Base-by-base conservation (phyloP, 2,797 vertebrate species). In the Coregonus suidteri region DNA sequence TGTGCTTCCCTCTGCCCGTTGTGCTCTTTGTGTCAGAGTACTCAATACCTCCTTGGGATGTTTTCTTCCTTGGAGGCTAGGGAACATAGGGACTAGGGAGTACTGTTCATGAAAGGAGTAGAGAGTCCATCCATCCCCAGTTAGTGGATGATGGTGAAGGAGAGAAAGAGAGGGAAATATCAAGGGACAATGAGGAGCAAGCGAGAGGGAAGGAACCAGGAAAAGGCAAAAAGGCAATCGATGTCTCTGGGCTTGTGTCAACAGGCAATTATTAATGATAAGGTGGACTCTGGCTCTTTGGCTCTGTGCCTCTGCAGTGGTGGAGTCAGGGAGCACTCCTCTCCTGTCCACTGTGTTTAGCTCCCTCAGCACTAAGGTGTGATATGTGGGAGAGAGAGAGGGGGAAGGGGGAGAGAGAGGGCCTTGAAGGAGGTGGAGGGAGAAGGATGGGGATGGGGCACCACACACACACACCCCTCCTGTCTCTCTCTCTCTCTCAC, bases 221-320 rank as follows among this genome's bases (percentile, higher is more conserved):
- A 47, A 47, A 47, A 73, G 51, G 76, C 72, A 81, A 83, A 83
- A 83, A 86, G 84, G 79, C 87, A 83, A 89, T 91, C 73, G 52
- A 88, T 87, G 82, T 84, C 81, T 87, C 77, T 41, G 73, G 77
- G 81, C 83, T 87, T 88, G 81, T 88, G 88, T 91, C 88, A 89
- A 83, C 84, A 79, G 84, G 85, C 83, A 69, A 74, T 90, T 91
- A 88, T 91, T 92, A 93, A 93, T 90, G 91, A 91, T 90, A 87
- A 84, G 77, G 86, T 76, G 14, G 41, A 9, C 41, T 47, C 41
- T 47, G 41, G 41, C 7, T 47, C 41, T 47, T 47, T 47, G 9
- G 2, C 41, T 47, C 41, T 47, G 41, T 47, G 68, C 88, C 41
- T 47, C 7, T 47, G 68, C 88, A 90, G 85, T 71, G 79, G 76